phyloP scores from a whole-genome alignment of 1,140 invertebrate species.

The Aphelenchoides avenae region DNA sequence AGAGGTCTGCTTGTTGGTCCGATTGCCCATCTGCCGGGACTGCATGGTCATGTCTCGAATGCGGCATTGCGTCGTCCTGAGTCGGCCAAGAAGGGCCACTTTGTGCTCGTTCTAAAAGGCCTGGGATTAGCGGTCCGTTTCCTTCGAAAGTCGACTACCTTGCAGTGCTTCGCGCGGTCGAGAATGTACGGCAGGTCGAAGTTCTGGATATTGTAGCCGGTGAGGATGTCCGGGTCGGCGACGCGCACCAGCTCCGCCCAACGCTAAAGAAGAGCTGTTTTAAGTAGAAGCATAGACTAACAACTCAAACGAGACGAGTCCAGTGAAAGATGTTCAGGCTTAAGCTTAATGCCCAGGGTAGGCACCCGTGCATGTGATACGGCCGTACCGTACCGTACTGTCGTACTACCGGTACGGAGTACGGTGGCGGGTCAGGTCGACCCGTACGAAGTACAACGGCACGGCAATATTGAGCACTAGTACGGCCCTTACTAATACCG shows the following conservation, averaged over 20 bases:
- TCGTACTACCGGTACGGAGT: too few species aligned
- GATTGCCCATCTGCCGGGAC: conserved; percentile 92
- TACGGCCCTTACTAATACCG: too few species aligned
- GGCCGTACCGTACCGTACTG: too few species aligned
- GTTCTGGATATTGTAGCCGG: conserved; percentile 98
- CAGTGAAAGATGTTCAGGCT: too few species aligned
- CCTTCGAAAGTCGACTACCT: conserved; percentile 59
- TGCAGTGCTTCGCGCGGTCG: conserved; percentile 69
- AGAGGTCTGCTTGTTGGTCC: conserved; percentile 92
- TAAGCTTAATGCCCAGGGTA: too few species aligned
- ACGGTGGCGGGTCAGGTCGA: too few species aligned
- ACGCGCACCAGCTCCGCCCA: conserved; percentile 94
- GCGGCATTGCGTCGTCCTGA: conserved; percentile 65
- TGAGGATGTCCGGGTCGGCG: conserved; percentile 93
- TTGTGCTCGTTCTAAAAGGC: conserved; percentile 41
- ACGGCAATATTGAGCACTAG: too few species aligned
- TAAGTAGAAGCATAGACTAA: too few species aligned
- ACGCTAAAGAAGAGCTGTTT: conserved; percentile 68
- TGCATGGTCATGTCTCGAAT: conserved; percentile 74
- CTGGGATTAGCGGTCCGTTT: too few species aligned
- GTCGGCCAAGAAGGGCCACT: conserved; percentile 66
- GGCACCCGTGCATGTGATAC: too few species aligned
- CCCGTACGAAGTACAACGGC: too few species aligned
- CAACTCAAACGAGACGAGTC: too few species aligned
- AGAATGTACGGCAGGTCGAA: conserved; percentile 96